Evolutionary conservation across 2,113 vertebrate genomes (phyloP).

Genomic region (Carassius gibelio): DNA sequence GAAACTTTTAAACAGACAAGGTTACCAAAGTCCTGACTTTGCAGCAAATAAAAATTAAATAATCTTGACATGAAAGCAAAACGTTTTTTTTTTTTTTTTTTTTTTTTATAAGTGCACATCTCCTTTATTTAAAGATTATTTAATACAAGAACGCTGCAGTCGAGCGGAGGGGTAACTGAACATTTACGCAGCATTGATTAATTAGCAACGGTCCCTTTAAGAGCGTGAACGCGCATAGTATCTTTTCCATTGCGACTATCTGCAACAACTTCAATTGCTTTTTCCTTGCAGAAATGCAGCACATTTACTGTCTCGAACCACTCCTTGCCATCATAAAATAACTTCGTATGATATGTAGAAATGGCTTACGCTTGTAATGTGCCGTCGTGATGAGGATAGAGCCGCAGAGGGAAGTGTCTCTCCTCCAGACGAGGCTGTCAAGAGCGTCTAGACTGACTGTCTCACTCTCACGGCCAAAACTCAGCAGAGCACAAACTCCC

Average conservation of each 20-base stretch:
- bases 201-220: conserved; percentile 45
- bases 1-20: conserved; percentile 18
- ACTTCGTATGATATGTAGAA: conserved; percentile 13
- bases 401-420: conserved; percentile 37
- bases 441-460: conserved; percentile 56
- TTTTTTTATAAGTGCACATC: no score
- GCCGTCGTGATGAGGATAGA: conserved; percentile 17
- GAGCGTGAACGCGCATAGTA: conserved; percentile 36
- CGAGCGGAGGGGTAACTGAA: not conserved
- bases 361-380: conserved; percentile 45
- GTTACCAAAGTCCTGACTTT: not conserved
- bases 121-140: not conserved
- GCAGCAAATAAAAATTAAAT: not conserved
- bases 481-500: conserved; percentile 49
- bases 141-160: not conserved
- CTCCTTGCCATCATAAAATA: conserved; percentile 16
- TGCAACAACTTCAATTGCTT: conserved; percentile 47
- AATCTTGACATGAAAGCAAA: not conserved
- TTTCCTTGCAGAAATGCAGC: conserved; percentile 46
- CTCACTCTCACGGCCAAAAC: conserved; percentile 48
- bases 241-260: conserved; percentile 48
- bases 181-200: conserved; percentile 11
- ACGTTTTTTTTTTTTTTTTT: not conserved
- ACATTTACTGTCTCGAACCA: not conserved
- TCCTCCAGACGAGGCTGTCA: conserved; percentile 51